phyloP scores from a whole-genome alignment of 1,140 invertebrate genomes.

The Colletes latitarsis region DNA sequence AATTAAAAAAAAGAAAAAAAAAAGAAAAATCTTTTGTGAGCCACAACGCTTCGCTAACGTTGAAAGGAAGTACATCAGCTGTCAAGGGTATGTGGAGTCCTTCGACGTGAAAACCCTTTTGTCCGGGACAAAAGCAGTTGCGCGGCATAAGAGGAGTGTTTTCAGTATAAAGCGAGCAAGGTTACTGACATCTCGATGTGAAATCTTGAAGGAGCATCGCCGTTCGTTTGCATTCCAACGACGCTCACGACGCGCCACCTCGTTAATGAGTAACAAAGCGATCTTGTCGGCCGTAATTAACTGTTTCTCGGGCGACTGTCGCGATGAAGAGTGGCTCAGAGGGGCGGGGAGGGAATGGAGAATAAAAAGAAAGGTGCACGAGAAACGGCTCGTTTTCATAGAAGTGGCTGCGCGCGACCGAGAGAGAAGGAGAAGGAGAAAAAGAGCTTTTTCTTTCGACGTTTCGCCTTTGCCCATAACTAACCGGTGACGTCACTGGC shows the following conservation, averaged over 20 bases:
- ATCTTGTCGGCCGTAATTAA: constrained; percentile 24
- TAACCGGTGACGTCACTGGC: background rate
- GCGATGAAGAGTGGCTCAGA: background rate
- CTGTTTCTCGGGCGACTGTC: constrained; percentile 6
- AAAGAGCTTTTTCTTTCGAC: background rate
- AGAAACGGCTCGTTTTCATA: constrained; percentile 8
- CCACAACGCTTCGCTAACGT: background rate
- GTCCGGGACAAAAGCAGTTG: constrained; percentile 19
- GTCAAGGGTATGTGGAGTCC: background rate
- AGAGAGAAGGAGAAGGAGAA: background rate
- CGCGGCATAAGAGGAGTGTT: constrained; percentile 6
- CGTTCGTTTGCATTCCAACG: constrained; percentile 2
- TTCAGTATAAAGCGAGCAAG: constrained; percentile 1
- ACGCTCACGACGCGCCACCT: background rate
- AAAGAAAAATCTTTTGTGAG: background rate
- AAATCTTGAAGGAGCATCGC: background rate
- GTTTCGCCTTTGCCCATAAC: constrained; percentile 19
- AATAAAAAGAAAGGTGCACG: background rate
- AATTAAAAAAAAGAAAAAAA: constrained; percentile 14
- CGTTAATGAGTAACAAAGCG: constrained; percentile 19
- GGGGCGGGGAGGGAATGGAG: background rate
- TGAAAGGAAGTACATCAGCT: constrained; percentile 26
- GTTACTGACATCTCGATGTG: background rate
- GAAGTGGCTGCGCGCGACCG: background rate
- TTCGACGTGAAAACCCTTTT: constrained; percentile 20